A percentile compares a stretch with the other conserved stretches of the same genome.
phyloP scores from a whole-genome alignment of 2,888 invertebrate species.

The Carterocephalus palaemon region DNA sequence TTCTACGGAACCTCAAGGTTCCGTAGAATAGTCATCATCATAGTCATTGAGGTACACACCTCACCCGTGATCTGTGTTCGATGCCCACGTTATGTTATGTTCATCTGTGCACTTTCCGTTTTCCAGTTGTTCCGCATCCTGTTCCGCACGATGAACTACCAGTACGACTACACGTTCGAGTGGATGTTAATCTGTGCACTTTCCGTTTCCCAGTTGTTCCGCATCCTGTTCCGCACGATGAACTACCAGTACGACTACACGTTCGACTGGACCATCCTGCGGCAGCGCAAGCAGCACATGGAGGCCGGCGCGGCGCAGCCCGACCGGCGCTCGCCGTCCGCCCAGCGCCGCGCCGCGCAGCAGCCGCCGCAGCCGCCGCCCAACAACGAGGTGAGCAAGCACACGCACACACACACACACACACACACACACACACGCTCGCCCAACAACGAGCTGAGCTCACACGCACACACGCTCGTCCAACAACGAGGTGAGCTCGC shows the following conservation, averaged over 20 bases:
- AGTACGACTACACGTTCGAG: slow-evolving; percentile 99
- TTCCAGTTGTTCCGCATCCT: slow-evolving; percentile 93
- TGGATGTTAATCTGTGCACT: too few relatives aligned
- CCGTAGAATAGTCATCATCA: too few relatives aligned
- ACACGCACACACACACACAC: slow-evolving; percentile 2
- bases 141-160: slow-evolving; percentile 99
- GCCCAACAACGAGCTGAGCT: slow-evolving; percentile 53
- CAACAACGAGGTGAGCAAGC: slow-evolving; percentile 57
- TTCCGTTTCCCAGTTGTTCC: slow-evolving; percentile 82
- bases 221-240: slow-evolving; percentile 99
- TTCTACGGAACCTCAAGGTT: too few relatives aligned
- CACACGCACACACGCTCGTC: not conserved
- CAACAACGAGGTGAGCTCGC: slow-evolving; percentile 53
- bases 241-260: slow-evolving; percentile 99
- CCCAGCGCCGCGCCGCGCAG: slow-evolving; percentile 65
- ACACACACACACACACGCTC: not conserved
- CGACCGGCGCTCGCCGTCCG: slow-evolving; percentile 68
- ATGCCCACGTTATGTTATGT: too few relatives aligned
- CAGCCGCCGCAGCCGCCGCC: slow-evolving; percentile 65
- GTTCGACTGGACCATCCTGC: slow-evolving; percentile 99
- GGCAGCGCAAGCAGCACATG: slow-evolving; percentile 87
- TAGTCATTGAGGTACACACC: too few relatives aligned
- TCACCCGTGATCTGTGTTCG: too few relatives aligned
- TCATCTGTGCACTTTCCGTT: not conserved
- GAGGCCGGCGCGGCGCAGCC: slow-evolving; percentile 52